A percentile compares a stretch with the other conserved stretches of the same genome.
phyloP scores from a whole-genome alignment of 2,888 invertebrate species.

The Phengaris arion region DNA sequence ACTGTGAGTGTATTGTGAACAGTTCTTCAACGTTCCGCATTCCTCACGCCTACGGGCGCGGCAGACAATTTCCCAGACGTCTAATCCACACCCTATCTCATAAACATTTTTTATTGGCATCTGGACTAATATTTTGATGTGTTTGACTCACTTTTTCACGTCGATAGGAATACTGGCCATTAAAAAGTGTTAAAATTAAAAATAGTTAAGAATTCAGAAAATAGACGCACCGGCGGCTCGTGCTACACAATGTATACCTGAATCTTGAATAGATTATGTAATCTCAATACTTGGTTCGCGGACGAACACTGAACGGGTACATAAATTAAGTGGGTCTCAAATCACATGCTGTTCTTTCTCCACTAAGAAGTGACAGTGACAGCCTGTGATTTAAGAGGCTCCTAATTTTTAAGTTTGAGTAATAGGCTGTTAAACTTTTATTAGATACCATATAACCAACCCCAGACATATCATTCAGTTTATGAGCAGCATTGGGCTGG shows the following conservation, averaged over 20 bases:
- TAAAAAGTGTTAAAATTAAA: slow-evolving; percentile 17
- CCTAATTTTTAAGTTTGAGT: no score
- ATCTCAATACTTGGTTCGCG: background rate
- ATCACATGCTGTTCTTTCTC: no score
- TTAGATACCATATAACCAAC: no score
- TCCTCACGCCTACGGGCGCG: slow-evolving; percentile 13
- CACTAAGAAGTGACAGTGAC: no score
- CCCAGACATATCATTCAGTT: no score
- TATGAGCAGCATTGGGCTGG: no score
- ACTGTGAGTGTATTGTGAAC: background rate
- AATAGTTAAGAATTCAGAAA: slow-evolving; percentile 10
- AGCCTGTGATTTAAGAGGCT: no score
- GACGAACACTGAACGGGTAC: no score
- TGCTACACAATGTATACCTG: background rate
- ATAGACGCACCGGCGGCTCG: background rate
- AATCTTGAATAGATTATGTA: background rate
- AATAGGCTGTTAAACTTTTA: no score
- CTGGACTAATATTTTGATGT: slow-evolving; percentile 24
- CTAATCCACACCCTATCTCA: background rate
- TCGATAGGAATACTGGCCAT: slow-evolving; percentile 6
- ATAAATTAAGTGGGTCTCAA: no score
- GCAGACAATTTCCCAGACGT: slow-evolving; percentile 2
- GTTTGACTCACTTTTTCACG: slow-evolving; percentile 21
- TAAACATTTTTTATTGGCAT: slow-evolving; percentile 11
- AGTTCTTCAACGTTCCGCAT: background rate